These are phyloP conservation scores for Esox niger DNA, from an alignment of 2,113 vertebrate species.

Conservation along the genomic window DNA sequence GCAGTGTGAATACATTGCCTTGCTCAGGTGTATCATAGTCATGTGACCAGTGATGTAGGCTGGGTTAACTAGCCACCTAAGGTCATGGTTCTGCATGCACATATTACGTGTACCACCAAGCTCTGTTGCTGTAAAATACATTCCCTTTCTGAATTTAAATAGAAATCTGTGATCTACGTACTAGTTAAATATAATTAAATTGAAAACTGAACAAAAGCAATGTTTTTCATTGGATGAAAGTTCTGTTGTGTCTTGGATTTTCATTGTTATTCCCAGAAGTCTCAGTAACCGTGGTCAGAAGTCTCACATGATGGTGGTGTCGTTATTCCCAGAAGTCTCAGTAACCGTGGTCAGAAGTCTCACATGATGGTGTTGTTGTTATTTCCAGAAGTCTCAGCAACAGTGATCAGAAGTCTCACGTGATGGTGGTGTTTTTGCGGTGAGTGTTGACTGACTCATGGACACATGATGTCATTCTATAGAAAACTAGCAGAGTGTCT, in stretches of 20 bases:
- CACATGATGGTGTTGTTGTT: constrained; percentile 15
- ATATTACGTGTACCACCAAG: too few relatives aligned
- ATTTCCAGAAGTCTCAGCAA: constrained; percentile 28
- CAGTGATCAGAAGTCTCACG: constrained; percentile 26
- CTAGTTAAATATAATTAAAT: too few relatives aligned
- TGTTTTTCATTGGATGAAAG: background rate
- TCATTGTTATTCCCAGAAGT: constrained; percentile 26
- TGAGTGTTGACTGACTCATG: background rate
- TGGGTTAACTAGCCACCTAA: too few relatives aligned
- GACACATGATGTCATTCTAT: constrained; percentile 5
- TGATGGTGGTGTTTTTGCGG: background rate
- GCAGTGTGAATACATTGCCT: too few relatives aligned
- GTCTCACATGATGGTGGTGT: background rate
- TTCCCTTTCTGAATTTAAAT: too few relatives aligned
- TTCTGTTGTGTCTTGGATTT: constrained; percentile 15
- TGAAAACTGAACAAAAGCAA: background rate
- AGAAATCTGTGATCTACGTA: too few relatives aligned
- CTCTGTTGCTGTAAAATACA: background rate
- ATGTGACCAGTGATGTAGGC: too few relatives aligned
- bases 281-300: constrained; percentile 41
- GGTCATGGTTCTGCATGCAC: too few relatives aligned
- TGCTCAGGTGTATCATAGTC: too few relatives aligned
- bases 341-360: constrained; percentile 33
- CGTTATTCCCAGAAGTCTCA: constrained; percentile 27
- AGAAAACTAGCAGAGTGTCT: background rate